These are phyloP conservation scores for Daktulosphaira vitifoliae DNA, from an alignment of 1,140 invertebrate genomes.

Conservation along the genomic window DNA sequence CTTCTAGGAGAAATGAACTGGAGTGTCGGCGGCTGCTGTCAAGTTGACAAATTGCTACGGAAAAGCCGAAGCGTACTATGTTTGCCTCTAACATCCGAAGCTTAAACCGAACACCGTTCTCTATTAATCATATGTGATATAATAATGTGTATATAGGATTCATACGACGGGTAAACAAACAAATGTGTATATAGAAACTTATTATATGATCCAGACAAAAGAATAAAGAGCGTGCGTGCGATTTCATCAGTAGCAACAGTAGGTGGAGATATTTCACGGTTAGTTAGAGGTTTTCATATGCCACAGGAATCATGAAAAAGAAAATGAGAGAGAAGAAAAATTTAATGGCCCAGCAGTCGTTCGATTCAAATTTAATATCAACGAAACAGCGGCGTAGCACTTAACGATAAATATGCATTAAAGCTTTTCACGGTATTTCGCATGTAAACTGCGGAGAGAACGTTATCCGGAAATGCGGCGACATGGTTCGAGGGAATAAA, in stretches of 20 bases:
- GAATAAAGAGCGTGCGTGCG: background rate
- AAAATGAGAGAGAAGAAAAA: too few relatives aligned
- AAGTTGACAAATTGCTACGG: constrained; percentile 30
- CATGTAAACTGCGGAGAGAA: background rate
- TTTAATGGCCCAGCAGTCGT: background rate
- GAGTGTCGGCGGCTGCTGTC: constrained; percentile 5
- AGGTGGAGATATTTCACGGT: constrained; percentile 18
- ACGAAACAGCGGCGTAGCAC: background rate
- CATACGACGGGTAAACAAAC: background rate
- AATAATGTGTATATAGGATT: background rate
- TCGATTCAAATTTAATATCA: constrained; percentile 3
- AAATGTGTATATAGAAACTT: background rate
- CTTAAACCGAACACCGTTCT: constrained; percentile 14
- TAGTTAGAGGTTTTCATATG: background rate
- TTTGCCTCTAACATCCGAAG: background rate
- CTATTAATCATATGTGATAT: constrained; percentile 22
- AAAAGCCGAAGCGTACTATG: constrained; percentile 10
- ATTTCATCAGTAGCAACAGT: too few relatives aligned
- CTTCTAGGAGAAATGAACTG: constrained; percentile 10
- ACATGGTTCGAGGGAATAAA: too few relatives aligned
- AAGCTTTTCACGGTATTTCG: background rate
- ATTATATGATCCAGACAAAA: constrained; percentile 3
- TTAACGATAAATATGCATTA: constrained; percentile 15
- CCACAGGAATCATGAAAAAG: too few relatives aligned
- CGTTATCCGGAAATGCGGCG: too few relatives aligned